Evolutionary conservation across 2,113 vertebrate species (phyloP), one percentile per base, ranked within the genome.

Genomic region (Phalacrocorax pelagicus): DNA sequence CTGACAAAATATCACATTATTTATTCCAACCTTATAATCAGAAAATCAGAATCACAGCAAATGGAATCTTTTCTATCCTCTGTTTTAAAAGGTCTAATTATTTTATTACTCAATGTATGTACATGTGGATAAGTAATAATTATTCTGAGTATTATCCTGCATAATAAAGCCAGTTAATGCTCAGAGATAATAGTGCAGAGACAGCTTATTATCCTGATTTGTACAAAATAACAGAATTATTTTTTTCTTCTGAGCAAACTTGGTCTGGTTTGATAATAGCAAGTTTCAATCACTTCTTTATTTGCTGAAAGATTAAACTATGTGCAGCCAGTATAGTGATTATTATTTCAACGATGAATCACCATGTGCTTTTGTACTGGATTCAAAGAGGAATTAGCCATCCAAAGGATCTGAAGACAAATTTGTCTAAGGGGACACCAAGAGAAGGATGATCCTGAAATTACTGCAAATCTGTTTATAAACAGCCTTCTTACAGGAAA

Each of bases 21-120:
- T 97, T 84, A 87, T 92, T 73, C 61, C 84, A 97, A 75, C 80
- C 88, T 87, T 95, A 74, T 92, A 93, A 96, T 93, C 90, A 88
- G 55, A 74, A 96, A 92, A 80, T 79, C 62, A 95, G 87, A 89
- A 92, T 82, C 94, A 93, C 15, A 54, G 63, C 69, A 90, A 95
- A 85, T 97, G 63, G 82, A 93, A 85, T 94, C 80, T 62, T 96
- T 95, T 94, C 87, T 88, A 82, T 59, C 66, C 14, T 72, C 75
- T 69, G 18, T 69, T 90, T 93, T 86, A 94, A 93, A 97, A 94
- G 91, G 92, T 87, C 73, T 94, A 93, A 97, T 97, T 97, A 97
- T 96, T 97, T 95, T 95, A 97, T 97, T 97, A 97, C 91, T 95
- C 93, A 72, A 70, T 95, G 89, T 97, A 97, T 90, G 49, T 81